phyloP scores from a whole-genome alignment of 2,797 vertebrate species.

The Aphelocoma californica region DNA sequence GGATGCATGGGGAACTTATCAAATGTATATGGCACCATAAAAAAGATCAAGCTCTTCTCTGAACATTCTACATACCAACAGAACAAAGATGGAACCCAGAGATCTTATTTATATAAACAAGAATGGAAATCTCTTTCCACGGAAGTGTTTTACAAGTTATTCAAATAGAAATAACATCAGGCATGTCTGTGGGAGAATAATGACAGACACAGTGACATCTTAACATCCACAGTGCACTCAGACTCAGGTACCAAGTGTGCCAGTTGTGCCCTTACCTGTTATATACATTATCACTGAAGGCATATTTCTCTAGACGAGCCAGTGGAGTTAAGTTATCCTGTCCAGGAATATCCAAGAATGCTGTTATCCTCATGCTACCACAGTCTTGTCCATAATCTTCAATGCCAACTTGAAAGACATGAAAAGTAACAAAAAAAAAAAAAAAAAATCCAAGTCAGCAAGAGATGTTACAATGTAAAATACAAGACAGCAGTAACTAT shows the following conservation, averaged over 20 bases:
- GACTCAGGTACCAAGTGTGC: not conserved
- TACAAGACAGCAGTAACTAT: not conserved
- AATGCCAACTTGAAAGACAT: slow-evolving; percentile 83
- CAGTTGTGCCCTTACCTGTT: slow-evolving; percentile 81
- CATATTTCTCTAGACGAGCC: slow-evolving; percentile 87
- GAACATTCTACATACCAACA: not conserved
- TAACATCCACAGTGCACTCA: not conserved
- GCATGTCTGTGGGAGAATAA: not conserved
- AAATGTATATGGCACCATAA: not conserved
- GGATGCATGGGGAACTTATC: not conserved
- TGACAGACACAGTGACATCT: not conserved
- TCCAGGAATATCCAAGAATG: slow-evolving; percentile 86
- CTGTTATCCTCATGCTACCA: slow-evolving; percentile 86
- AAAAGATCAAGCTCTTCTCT: not conserved
- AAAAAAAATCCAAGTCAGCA: not conserved
- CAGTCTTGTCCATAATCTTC: slow-evolving; percentile 91
- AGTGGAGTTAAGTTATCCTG: slow-evolving; percentile 88
- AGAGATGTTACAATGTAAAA: not conserved
- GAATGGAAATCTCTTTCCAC: not conserved
- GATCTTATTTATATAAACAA: not conserved
- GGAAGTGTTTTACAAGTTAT: not conserved
- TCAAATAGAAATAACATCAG: not conserved
- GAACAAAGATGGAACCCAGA: not conserved
- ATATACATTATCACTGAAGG: slow-evolving; percentile 90
- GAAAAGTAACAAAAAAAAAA: not conserved